Evolutionary conservation across 2,113 vertebrate species (phyloP).

Genomic region (Oreochromis niloticus): DNA sequence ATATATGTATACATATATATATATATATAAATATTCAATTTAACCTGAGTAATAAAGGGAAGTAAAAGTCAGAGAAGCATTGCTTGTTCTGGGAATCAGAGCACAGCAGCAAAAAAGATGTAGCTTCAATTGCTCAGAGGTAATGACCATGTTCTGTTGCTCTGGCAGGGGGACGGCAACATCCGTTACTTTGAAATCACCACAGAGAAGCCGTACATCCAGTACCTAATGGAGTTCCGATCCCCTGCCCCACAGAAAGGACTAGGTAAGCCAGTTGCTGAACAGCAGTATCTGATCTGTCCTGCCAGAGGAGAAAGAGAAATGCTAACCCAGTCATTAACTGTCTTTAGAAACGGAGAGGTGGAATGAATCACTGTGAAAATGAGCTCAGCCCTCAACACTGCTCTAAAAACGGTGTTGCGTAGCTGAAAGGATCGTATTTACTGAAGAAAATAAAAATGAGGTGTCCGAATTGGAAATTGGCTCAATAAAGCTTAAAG

Average conservation of each 20-base stretch:
- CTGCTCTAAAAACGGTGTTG: background rate
- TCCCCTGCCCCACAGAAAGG: constrained; percentile 94
- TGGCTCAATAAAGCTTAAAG: background rate
- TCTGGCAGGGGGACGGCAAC: constrained; percentile 89
- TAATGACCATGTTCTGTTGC: background rate
- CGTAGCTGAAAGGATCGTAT: background rate
- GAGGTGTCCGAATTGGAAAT: background rate
- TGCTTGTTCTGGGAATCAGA: background rate
- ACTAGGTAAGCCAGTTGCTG: constrained; percentile 77
- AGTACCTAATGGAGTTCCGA: constrained; percentile 95
- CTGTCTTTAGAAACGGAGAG: background rate
- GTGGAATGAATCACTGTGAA: background rate
- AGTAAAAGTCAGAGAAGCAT: background rate
- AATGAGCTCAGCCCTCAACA: background rate
- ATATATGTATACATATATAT: background rate
- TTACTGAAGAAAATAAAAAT: background rate
- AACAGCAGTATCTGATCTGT: background rate
- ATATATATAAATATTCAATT: background rate
- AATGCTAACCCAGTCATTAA: background rate
- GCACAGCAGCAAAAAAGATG: background rate
- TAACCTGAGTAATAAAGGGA: background rate
- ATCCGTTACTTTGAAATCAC: constrained; percentile 96
- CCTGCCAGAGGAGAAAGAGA: background rate
- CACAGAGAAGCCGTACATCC: constrained; percentile 90
- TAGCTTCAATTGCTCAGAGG: background rate